These are phyloP conservation scores for Hafferia zeledoni DNA, from an alignment of 2,797 vertebrate species.

Conservation along the genomic window DNA sequence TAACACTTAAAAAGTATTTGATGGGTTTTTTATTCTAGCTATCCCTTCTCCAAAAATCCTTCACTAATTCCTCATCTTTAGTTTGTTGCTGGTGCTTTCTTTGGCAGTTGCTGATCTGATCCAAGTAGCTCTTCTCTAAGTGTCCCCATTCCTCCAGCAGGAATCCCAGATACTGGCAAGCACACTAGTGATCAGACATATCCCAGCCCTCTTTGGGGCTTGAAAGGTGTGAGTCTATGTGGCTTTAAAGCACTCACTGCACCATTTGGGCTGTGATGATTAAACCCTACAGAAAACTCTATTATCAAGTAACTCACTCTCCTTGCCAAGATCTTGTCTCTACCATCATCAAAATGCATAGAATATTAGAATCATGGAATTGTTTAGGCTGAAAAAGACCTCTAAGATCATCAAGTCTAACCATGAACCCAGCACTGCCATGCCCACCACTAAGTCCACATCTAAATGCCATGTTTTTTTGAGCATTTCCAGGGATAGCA, in stretches of 20 bases:
- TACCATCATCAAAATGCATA: background rate
- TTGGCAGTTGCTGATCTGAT: background rate
- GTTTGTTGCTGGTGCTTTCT: background rate
- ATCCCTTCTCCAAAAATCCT: background rate
- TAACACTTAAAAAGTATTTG: background rate
- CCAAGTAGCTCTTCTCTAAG: background rate
- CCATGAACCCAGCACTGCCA: background rate
- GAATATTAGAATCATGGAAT: background rate
- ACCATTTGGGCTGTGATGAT: background rate
- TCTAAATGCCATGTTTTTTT: background rate
- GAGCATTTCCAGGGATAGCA: background rate
- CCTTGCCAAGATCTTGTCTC: background rate
- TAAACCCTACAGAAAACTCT: background rate
- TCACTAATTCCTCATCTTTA: background rate
- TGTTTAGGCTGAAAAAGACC: background rate
- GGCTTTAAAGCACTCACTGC: background rate
- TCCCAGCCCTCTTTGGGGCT: background rate
- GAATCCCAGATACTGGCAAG: background rate
- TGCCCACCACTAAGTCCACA: background rate
- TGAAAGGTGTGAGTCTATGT: fast-evolving
- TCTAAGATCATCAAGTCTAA: background rate
- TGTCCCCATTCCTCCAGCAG: background rate
- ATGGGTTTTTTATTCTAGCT: background rate
- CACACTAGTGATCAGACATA: background rate
- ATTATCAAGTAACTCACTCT: background rate